phyloP scores from a whole-genome alignment of 2,888 invertebrate genomes.

The Harmothoe impar region DNA sequence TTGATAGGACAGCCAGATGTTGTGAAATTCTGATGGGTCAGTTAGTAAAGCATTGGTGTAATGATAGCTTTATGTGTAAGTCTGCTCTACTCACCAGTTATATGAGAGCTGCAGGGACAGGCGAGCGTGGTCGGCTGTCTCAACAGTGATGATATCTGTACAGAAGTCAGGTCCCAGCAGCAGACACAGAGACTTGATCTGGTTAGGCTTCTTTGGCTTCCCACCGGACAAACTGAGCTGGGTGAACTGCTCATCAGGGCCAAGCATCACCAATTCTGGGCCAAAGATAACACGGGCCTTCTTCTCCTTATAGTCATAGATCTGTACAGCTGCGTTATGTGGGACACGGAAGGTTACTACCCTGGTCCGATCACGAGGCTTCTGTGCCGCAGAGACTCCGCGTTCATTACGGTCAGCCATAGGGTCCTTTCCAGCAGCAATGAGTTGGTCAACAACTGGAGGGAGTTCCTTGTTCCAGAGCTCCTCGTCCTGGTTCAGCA shows the following conservation, averaged over 20 bases:
- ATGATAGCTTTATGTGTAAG: too few species aligned
- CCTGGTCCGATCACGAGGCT: conserved; percentile 68
- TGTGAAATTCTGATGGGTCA: too few species aligned
- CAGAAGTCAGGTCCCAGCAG: conserved; percentile 85
- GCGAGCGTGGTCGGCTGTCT: conserved; percentile 85
- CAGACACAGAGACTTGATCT: conserved; percentile 84
- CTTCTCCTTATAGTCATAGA: conserved; percentile 85
- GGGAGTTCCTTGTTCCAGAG: conserved; percentile 83
- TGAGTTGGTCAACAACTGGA: conserved; percentile 81
- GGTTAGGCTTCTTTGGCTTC: conserved; percentile 84
- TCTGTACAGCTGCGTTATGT: conserved; percentile 85
- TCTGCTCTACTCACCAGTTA: conserved; percentile 84
- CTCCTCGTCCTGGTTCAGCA: conserved; percentile 84
- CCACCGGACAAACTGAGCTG: conserved; percentile 84
- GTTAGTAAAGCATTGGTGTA: too few species aligned
- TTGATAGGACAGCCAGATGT: too few species aligned
- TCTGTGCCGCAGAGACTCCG: not conserved
- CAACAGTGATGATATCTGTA: conserved; percentile 85
- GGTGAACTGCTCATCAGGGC: conserved; percentile 85
- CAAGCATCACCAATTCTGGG: conserved; percentile 85
- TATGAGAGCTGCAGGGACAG: conserved; percentile 85
- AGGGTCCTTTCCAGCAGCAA: conserved; percentile 82
- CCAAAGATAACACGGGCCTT: conserved; percentile 85
- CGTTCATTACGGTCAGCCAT: conserved; percentile 82
- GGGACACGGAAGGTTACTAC: conserved; percentile 84